phyloP scores from a whole-genome alignment of 1,140 invertebrate species.

The Diorhabda sublineata region DNA sequence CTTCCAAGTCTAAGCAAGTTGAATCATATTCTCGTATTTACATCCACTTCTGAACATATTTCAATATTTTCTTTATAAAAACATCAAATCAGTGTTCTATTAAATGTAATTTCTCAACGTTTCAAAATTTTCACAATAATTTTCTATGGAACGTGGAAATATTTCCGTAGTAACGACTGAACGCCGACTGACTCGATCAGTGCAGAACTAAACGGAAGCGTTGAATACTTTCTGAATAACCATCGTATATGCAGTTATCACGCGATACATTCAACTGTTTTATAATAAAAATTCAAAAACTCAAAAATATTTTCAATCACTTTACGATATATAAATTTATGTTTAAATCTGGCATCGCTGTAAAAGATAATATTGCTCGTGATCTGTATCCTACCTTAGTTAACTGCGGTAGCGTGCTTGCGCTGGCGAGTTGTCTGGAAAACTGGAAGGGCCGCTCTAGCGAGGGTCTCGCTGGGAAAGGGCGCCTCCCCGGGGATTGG shows the following conservation, averaged over 20 bases:
- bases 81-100: background rate
- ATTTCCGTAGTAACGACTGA: no score
- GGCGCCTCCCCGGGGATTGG: conserved; percentile 22
- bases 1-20: background rate
- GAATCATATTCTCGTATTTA: background rate
- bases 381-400: conserved; percentile 26
- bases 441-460: background rate
- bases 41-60: background rate
- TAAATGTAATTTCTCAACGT: background rate
- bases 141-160: background rate
- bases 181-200: no score
- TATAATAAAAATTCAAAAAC: background rate
- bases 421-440: conserved; percentile 20
- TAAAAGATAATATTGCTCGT: background rate
- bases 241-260: no score
- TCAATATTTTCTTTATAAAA: background rate
- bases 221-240: no score
- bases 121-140: conserved; percentile 7
- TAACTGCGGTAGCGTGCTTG: conserved; percentile 22
- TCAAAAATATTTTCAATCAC: background rate
- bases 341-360: conserved; percentile 2
- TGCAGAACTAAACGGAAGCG: no score
- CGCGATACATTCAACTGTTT: background rate
- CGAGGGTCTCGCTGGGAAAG: conserved; percentile 10
- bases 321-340: background rate